Evolutionary conservation across 2,113 vertebrate genomes (phyloP).

Genomic region (Oostethus manadensis): DNA sequence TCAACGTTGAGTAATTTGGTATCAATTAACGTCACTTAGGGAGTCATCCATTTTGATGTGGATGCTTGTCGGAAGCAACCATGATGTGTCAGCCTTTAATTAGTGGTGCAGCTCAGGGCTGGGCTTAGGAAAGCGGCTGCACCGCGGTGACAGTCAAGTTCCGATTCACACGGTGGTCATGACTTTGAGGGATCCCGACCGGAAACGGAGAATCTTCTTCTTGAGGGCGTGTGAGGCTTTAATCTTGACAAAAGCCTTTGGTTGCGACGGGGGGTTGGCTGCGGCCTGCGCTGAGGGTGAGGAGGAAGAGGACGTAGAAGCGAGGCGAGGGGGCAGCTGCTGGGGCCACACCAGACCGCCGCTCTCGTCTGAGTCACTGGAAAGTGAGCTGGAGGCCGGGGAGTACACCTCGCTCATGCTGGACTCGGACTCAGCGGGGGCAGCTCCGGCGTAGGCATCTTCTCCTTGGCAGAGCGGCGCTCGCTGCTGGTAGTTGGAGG

Average conservation of each 20-base stretch:
- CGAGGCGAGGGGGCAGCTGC: slow-evolving; percentile 76
- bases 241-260: slow-evolving; percentile 86
- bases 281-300: slow-evolving; percentile 58
- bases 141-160: neutral
- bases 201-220: slow-evolving; percentile 88
- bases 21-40: slow-evolving; percentile 21
- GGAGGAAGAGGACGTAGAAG: slow-evolving; percentile 63
- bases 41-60: slow-evolving; percentile 7
- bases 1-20: slow-evolving; percentile 18
- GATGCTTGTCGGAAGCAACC: slow-evolving; percentile 10
- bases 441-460: slow-evolving; percentile 33
- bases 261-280: slow-evolving; percentile 50
- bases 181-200: slow-evolving; percentile 87
- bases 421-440: slow-evolving; percentile 70
- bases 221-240: slow-evolving; percentile 91
- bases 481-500: slow-evolving; percentile 54
- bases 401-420: slow-evolving; percentile 81
- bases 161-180: slow-evolving; percentile 85
- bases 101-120: neutral
- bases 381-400: slow-evolving; percentile 77
- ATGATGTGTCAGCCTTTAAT: slow-evolving; percentile 3
- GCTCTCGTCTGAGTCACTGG: slow-evolving; percentile 84
- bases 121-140: neutral
- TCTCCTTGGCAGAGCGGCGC: slow-evolving; percentile 59
- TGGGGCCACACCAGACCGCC: slow-evolving; percentile 90